Percentiles rank a stretch among this genome's conserved stretches.
Evolutionary conservation across 1,140 invertebrate genomes (phyloP).

Genomic region (Trachymyrmex cornetzi): DNA sequence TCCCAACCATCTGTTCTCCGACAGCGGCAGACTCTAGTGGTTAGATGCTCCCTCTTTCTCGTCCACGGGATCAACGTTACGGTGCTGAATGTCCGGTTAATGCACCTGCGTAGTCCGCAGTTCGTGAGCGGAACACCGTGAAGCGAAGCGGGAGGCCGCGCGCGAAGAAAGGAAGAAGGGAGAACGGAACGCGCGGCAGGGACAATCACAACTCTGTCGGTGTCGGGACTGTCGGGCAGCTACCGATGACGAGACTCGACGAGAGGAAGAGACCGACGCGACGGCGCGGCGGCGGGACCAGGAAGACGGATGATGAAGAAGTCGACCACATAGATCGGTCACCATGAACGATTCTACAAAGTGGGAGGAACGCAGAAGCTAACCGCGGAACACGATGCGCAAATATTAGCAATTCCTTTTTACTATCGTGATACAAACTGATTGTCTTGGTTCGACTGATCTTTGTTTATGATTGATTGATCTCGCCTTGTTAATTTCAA

Average conservation of each 20-base stretch:
- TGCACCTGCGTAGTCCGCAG: slow-evolving; percentile 83
- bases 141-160: slow-evolving; percentile 64
- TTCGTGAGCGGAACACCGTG: slow-evolving; percentile 75
- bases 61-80: slow-evolving; percentile 79
- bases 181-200: slow-evolving; percentile 66
- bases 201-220: slow-evolving; percentile 65
- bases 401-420: slow-evolving; percentile 53
- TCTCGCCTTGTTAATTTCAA: neutral
- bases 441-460: neutral
- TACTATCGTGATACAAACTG: neutral
- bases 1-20: slow-evolving; percentile 74
- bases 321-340: slow-evolving; percentile 57
- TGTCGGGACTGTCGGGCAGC: slow-evolving; percentile 44
- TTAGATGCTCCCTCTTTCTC: slow-evolving; percentile 66
- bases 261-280: slow-evolving; percentile 23
- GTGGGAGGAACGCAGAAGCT: slow-evolving; percentile 5
- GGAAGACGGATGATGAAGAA: slow-evolving; percentile 43
- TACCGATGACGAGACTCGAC: slow-evolving; percentile 49
- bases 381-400: slow-evolving; percentile 34
- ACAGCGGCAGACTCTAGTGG: slow-evolving; percentile 66
- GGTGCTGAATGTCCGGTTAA: slow-evolving; percentile 85
- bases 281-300: neutral
- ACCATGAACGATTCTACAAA: slow-evolving; percentile 27
- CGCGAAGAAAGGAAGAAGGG: slow-evolving; percentile 57
- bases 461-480: neutral